Percentiles rank a stretch among this genome's conserved stretches.
phyloP scores from a whole-genome alignment of 2,888 invertebrate genomes.

The Drosophila recens region DNA sequence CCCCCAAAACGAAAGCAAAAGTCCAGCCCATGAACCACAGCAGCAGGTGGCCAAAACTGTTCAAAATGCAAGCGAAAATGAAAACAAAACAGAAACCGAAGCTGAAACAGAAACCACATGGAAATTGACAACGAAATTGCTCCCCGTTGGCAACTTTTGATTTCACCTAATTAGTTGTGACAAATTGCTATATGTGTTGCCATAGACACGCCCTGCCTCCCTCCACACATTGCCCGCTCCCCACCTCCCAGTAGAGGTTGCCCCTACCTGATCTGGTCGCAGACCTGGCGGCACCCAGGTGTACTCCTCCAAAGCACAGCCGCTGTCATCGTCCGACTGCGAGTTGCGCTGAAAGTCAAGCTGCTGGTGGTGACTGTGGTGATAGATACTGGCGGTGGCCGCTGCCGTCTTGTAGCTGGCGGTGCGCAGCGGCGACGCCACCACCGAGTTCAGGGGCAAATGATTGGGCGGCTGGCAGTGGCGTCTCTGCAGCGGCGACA shows the following conservation, averaged over 20 bases:
- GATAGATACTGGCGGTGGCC: conserved; percentile 68
- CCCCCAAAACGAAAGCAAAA: conserved; percentile 38
- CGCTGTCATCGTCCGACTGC: conserved; percentile 98
- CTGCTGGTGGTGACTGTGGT: conserved; percentile 85
- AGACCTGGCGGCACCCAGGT: conserved; percentile 99
- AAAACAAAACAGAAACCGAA: not conserved
- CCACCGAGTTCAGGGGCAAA: conserved; percentile 82
- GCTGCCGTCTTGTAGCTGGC: conserved; percentile 83
- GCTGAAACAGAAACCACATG: conserved; percentile 25
- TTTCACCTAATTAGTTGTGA: conserved; percentile 69
- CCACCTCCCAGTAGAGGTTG: not conserved
- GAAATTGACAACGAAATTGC: conserved; percentile 34
- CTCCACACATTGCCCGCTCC: not conserved
- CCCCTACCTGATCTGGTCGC: conserved; percentile 96
- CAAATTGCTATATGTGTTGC: conserved; percentile 63
- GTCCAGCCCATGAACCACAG: conserved; percentile 34
- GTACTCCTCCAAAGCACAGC: conserved; percentile 98
- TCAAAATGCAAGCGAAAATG: not conserved
- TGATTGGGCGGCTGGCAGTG: conserved; percentile 81
- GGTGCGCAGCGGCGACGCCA: conserved; percentile 80
- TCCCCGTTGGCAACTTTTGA: conserved; percentile 45
- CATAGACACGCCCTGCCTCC: conserved; percentile 5
- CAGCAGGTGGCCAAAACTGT: conserved; percentile 58
- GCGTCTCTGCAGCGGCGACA: conserved; percentile 84
- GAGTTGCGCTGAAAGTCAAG: conserved; percentile 93